Evolutionary conservation across 2,113 vertebrate species (phyloP), one percentile per base, ranked within the genome.

Genomic region (Thunnus thynnus): DNA sequence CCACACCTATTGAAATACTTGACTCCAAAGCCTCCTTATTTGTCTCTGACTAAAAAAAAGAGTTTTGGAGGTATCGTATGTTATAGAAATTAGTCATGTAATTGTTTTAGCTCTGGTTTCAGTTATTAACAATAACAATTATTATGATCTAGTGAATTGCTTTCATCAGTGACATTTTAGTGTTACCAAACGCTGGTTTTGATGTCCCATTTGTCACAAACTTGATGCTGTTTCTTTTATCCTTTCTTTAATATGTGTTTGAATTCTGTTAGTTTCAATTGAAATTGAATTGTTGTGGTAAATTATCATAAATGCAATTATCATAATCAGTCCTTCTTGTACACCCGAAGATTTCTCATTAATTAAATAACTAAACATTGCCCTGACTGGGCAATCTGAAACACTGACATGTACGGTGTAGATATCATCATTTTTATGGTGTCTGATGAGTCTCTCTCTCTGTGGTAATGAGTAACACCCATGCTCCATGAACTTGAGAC

Each of bases 1-100:
- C 76, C 60, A 32, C 69, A 44, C 81, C 68, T 71, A 50, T 79
- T 82, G 84, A 83, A 77, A 80, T 76, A 57, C 30, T 25, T 52
- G 48, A 18, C 44, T 52, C 55, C 48, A 51, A 70, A 74, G 27
- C 70, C 60, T 67, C 51, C 36, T 9, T 60, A 46, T 87, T 62
- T 90, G 72, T 86, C 46, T 86, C 61, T 32, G 46, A 25, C 36
- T 27, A n/a, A n/a, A n/a, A n/a, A 22, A 27, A 68, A 67, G 48
- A 7, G 17, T 66, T 66, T 41, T 54, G 13, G 5, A 63, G 11
- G 7, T 68, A 44, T 8, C 25, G 47, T 50, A 22, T 44, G 4
- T 50, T 50, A 18, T 56, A 27, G 10, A 41, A 7, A 41, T 9
- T 41, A 7, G 36, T 8, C 41, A 17, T 36, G 41, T 9, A 57